Evolutionary conservation across 2,113 vertebrate species (phyloP).

Genomic region (Circaetus cinerascens): DNA sequence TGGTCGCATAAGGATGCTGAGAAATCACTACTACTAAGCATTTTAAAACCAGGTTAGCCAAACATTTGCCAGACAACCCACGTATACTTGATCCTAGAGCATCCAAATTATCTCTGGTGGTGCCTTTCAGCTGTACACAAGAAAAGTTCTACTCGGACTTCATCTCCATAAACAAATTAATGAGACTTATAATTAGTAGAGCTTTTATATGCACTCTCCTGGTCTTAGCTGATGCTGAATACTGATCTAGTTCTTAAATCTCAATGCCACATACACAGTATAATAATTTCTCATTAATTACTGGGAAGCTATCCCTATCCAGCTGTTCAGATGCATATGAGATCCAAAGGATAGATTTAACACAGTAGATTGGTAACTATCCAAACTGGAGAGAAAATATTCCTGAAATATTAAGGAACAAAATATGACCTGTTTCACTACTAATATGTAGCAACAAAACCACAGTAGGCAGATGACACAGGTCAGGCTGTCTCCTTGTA

Average conservation of each 20-base stretch:
- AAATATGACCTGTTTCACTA: background rate
- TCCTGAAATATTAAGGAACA: background rate
- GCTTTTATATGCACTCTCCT: background rate
- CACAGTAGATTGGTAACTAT: background rate
- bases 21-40: background rate
- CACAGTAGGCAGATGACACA: background rate
- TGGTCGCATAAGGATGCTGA: background rate
- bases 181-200: background rate
- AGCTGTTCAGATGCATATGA: background rate
- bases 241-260: background rate
- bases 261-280: background rate
- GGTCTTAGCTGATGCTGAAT: background rate
- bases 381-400: background rate
- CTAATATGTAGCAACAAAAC: background rate
- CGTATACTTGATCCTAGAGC: background rate
- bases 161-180: background rate
- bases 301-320: background rate
- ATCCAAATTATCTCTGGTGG: background rate
- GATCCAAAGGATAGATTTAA: background rate
- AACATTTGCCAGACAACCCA: background rate
- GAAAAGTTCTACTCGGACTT: background rate
- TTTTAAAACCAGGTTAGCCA: background rate
- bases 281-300: background rate
- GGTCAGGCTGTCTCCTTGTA: background rate
- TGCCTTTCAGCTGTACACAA: background rate